A percentile compares a stretch with the other conserved stretches of the same genome.
Evolutionary conservation across 1,140 invertebrate genomes (phyloP).

Genomic region (Diachasmimorpha longicaudata): DNA sequence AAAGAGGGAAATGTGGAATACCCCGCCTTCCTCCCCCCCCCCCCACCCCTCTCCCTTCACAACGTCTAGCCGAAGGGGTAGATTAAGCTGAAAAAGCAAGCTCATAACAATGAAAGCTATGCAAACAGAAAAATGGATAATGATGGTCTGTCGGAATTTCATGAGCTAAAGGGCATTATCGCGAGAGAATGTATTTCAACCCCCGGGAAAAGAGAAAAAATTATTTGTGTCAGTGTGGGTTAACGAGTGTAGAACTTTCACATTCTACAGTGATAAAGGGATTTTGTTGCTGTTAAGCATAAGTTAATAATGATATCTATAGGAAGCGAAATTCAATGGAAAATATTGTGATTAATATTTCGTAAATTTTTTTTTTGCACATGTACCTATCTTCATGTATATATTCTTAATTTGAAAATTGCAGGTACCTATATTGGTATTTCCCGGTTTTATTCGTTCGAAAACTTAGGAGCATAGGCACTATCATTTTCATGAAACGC

Average conservation of each 20-base stretch:
- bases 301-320: too few relatives aligned
- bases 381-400: too few relatives aligned
- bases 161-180: not conserved
- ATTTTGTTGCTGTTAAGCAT: too few relatives aligned
- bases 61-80: not conserved
- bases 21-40: not conserved
- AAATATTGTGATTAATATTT: too few relatives aligned
- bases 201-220: too few relatives aligned
- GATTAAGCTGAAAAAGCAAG: not conserved
- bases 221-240: too few relatives aligned
- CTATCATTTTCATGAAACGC: not conserved
- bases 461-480: not conserved
- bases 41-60: too few relatives aligned
- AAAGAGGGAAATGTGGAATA: constrained; percentile 1
- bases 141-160: not conserved
- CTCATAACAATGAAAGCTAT: not conserved
- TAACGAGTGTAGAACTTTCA: too few relatives aligned
- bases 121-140: not conserved
- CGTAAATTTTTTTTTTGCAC: too few relatives aligned
- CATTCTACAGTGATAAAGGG: too few relatives aligned
- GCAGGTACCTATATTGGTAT: not conserved
- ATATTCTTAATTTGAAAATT: not conserved
- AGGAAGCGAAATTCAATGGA: too few relatives aligned
- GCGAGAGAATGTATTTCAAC: not conserved
- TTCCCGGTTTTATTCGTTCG: not conserved